Conservation (phyloP, 2,113 vertebrate species). For the Fregetta grallaria region DNA sequence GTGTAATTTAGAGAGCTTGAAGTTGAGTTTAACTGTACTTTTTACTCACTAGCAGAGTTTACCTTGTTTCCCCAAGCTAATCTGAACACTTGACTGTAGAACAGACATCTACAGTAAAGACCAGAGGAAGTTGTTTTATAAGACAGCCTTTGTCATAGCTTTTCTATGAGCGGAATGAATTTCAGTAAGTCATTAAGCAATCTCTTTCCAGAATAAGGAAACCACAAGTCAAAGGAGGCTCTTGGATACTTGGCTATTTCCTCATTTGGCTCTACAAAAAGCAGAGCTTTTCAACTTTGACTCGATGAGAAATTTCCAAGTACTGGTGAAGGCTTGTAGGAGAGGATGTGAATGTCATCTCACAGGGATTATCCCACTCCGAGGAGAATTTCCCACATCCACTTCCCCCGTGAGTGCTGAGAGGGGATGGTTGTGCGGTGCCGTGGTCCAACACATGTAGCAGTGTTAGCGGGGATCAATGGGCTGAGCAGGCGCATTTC, state of each 20-base stretch:
- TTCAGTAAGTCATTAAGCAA: neutral
- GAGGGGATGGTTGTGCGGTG: neutral
- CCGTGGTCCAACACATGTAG: neutral
- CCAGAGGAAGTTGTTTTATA: conserved; percentile 38
- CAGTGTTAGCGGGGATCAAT: neutral
- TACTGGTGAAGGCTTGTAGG: neutral
- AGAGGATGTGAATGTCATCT: neutral
- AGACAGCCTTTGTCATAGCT: neutral
- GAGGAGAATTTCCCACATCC: neutral
- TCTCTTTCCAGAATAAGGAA: neutral
- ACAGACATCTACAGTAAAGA: accelerated
- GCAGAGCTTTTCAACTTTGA: neutral
- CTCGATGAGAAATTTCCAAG: neutral
- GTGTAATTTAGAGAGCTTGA: accelerated
- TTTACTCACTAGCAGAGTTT: neutral
- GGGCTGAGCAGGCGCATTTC: neutral
- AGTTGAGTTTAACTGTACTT: neutral
- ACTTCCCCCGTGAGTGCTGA: neutral
- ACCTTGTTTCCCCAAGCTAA: neutral
- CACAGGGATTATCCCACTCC: neutral
- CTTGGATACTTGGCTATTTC: neutral
- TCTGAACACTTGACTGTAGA: neutral
- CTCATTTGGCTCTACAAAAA: neutral
- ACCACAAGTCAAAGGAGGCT: neutral
- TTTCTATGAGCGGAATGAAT: neutral